Percentiles rank a stretch among this genome's conserved stretches.
Conservation (phyloP, 2,888 invertebrate genomes). For the Chesias legatella region DNA sequence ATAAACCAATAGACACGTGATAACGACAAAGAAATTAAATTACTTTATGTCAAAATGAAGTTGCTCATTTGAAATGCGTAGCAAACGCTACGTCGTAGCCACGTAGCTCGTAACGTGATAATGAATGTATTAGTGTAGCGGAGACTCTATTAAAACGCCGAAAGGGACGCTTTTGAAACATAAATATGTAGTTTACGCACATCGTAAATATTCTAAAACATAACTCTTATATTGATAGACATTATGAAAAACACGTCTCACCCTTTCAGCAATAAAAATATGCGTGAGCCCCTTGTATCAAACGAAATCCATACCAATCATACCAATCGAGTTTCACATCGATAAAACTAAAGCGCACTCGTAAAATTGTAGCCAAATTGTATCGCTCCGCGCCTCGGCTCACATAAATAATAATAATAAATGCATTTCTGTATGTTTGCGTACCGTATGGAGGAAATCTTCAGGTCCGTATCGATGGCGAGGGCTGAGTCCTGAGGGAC, state of each 20-base stretch:
- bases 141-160: constrained; percentile 14
- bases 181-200: constrained; percentile 21
- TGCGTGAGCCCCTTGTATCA: constrained; percentile 29
- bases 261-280: constrained; percentile 32
- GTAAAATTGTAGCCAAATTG: constrained; percentile 65
- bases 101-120: constrained; percentile 12
- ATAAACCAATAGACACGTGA: too few species aligned
- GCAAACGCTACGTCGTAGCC: constrained; percentile 6
- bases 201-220: constrained; percentile 20
- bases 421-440: constrained; percentile 57
- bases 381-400: constrained; percentile 53
- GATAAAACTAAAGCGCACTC: constrained; percentile 65
- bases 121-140: constrained; percentile 7
- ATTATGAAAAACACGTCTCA: constrained; percentile 22
- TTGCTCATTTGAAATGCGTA: constrained; percentile 2
- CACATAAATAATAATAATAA: constrained; percentile 69
- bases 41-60: not conserved
- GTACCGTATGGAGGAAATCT: constrained; percentile 50
- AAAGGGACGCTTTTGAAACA: constrained; percentile 16
- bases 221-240: constrained; percentile 17
- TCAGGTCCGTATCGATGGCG: constrained; percentile 41
- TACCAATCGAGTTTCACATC: constrained; percentile 63
- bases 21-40: constrained; percentile 2
- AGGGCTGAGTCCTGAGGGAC: constrained; percentile 56
- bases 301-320: constrained; percentile 59